These are phyloP conservation scores for Tachina grossa DNA, from an alignment of 2,888 invertebrate species.

Conservation along the genomic window DNA sequence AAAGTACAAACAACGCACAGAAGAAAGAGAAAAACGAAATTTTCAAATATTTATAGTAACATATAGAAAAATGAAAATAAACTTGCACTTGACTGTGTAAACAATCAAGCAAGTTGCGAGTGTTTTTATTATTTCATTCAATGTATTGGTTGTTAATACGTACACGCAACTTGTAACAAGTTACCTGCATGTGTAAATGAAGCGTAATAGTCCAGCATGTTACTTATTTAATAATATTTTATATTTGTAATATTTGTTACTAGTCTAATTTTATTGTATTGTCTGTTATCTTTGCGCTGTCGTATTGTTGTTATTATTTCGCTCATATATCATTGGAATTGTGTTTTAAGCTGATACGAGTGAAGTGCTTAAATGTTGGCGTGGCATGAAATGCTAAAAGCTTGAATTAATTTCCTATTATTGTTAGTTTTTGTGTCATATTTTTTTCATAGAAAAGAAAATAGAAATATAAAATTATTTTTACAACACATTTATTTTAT, in stretches of 20 bases:
- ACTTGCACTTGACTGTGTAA: too few relatives aligned
- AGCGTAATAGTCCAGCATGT: not conserved
- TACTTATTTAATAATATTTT: not conserved
- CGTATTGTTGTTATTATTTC: not conserved
- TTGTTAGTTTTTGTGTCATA: not conserved
- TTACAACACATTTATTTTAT: too few relatives aligned
- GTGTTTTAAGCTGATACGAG: slow-evolving; percentile 46
- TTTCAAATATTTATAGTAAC: too few relatives aligned
- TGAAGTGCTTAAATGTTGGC: slow-evolving; percentile 41
- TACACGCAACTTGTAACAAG: too few relatives aligned
- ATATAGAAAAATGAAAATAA: too few relatives aligned
- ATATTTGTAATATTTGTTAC: slow-evolving; percentile 1
- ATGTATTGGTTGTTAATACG: too few relatives aligned
- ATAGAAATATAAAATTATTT: not conserved
- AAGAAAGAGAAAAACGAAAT: too few relatives aligned
- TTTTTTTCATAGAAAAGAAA: not conserved
- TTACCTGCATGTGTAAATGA: too few relatives aligned
- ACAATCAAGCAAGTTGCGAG: too few relatives aligned
- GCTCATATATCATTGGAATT: slow-evolving; percentile 39
- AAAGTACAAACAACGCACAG: too few relatives aligned
- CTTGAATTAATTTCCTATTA: slow-evolving; percentile 37
- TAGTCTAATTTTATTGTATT: not conserved
- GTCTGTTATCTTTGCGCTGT: not conserved
- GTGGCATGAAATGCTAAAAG: slow-evolving; percentile 52
- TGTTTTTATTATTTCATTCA: too few relatives aligned